Evolutionary conservation across 2,797 vertebrate genomes (phyloP), one percentile per base, ranked within the genome.

Genomic region (Darevskia nairensis): DNA sequence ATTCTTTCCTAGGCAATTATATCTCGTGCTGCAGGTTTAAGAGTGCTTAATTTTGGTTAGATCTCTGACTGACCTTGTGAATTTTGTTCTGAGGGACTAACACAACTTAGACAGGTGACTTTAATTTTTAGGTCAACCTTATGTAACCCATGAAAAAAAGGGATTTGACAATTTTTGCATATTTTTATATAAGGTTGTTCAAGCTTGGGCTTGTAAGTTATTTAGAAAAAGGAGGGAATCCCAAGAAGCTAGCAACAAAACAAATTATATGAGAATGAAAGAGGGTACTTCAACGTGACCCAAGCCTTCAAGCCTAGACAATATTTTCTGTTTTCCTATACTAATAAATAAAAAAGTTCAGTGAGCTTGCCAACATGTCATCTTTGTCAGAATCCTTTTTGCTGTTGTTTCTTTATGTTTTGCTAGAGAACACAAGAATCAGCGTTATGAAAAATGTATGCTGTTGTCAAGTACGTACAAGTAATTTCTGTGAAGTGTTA

Each of bases 401-500:
- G 89, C 89, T 90, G 81, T 89, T 95, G 82, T 91, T 94, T 90
- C 32, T 79, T 92, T 92, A 91, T 86, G 91, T 89, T 93, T 92
- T 92, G 82, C 89, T 86, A 87, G 89, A 94, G 95, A 95, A 95
- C 93, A 94, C 90, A 95, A 90, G 91, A 94, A 94, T 91, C 86
- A 89, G 91, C 93, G 92, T 96, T 94, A 95, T 95, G 93, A 95
- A 96, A 96, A 96, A 94, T 96, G 94, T 95, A 95, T 95, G 95
- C 85, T 92, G 91, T 94, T 95, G 93, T 95, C 95, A 95, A 94
- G 87, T 93, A 94, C 84, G 74, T 92, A 94, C 95, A 95, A 94
- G 92, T 90, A 95, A 91, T 92, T 95, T 95, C 95, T 95, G 93
- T 96, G 95, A 96, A 95, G 92, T 95, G 92, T 95, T 95, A 94